Evolutionary conservation across 2,113 vertebrate species (phyloP), one percentile per base, ranked within the genome.

Genomic region (Redunca redunca): DNA sequence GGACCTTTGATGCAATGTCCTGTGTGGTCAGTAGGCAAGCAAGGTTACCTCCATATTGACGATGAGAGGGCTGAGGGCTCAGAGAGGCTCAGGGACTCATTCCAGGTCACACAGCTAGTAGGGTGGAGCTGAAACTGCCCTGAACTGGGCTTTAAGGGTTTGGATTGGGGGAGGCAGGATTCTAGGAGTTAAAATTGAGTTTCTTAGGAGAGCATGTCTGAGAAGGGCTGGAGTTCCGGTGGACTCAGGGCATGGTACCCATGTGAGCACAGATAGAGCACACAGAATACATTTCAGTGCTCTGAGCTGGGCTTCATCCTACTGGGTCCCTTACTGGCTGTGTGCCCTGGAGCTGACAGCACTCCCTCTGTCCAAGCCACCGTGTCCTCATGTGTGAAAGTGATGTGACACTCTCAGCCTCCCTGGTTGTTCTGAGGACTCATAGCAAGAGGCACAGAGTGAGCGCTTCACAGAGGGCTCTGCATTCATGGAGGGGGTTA

Each of bases 341-440:
- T 5, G 48, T 23, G 62, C 5, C 67, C 46, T 62, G 60, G 60
- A 30, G 36, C 80, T 55, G 30, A 57, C 0, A 1, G 30, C 90
- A 57, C 36, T 67, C 60, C 50, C 52, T 83, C 6, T 64, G 13
- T 91, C 77, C 30, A 88, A n/a, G 77, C 40, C 30, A 4, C 3
- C 4, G 6, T 55, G 43, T 85, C 53, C 33, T 78, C 1, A 0
- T 84, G 78, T 89, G 83, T 30, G 78, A 74, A 25, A 26, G 36
- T 6, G 5, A 28, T 11, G 0, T 2, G 88, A 21, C 26, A 30
- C 33, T 3, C 6, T 16, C 0, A 4, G 40, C 17, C 40, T 28
- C 14, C 1, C 23, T 1, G 48, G 52, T 17, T 30, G 36, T 28
- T 30, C 19, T 1, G 33, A 52, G 67, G 36, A 80, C 26, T 30